Percentiles rank a stretch among this genome's conserved stretches.
phyloP scores from a whole-genome alignment of 1,140 invertebrate genomes.

The Rhyacophila brunnea region DNA sequence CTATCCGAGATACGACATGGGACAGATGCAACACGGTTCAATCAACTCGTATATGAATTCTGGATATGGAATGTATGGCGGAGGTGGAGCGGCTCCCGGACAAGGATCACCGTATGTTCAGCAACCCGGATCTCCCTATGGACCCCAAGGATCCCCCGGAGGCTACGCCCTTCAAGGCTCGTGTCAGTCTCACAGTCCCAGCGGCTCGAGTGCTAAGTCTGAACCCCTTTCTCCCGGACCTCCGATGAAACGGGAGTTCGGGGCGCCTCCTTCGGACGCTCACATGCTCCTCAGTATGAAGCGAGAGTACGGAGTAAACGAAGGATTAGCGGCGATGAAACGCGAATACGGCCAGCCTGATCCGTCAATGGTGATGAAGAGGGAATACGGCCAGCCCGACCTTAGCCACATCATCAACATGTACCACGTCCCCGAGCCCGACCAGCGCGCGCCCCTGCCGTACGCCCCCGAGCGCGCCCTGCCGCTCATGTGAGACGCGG shows the following conservation, averaged over 20 bases:
- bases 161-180: conserved; percentile 63
- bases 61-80: conserved; percentile 65
- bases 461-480: conserved; percentile 45
- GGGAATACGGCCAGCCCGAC: conserved; percentile 65
- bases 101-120: conserved; percentile 60
- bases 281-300: conserved; percentile 61
- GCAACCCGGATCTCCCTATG: conserved; percentile 62
- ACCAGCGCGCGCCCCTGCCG: conserved; percentile 50
- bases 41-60: conserved; percentile 84
- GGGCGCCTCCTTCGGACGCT: conserved; percentile 34
- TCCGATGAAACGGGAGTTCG: conserved; percentile 69
- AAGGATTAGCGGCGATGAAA: conserved; percentile 66
- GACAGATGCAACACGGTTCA: conserved; percentile 70
- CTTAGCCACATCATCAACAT: conserved; percentile 63
- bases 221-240: conserved; percentile 76
- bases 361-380: conserved; percentile 63
- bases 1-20: conserved; percentile 79
- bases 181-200: conserved; percentile 72
- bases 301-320: conserved; percentile 63
- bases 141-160: conserved; percentile 64
- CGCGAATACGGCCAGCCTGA: conserved; percentile 75
- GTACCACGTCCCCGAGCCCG: conserved; percentile 59
- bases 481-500: conserved; percentile 56
- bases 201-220: conserved; percentile 78
- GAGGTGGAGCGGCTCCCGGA: conserved; percentile 47